These are phyloP conservation scores for Blomia tropicalis DNA, from an alignment of 2,888 invertebrate genomes.

Conservation along the genomic window DNA sequence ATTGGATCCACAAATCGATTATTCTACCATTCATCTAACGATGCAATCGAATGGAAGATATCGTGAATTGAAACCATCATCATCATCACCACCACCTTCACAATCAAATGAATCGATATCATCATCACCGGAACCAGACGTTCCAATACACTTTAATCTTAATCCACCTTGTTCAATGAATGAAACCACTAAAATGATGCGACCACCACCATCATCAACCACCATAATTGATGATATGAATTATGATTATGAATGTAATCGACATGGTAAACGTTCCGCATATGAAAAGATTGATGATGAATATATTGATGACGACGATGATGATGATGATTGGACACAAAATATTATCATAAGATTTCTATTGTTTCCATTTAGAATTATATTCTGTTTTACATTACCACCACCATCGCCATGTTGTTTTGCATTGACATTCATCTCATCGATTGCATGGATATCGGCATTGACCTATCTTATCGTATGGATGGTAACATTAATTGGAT, in stretches of 20 bases:
- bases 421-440: slow-evolving; percentile 74
- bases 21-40: slow-evolving; percentile 20
- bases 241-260: not conserved
- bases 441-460: slow-evolving; percentile 81
- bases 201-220: not conserved
- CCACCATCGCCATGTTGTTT: slow-evolving; percentile 37
- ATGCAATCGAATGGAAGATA: slow-evolving; percentile 16
- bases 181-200: not conserved
- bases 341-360: slow-evolving; percentile 4
- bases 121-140: slow-evolving; percentile 5
- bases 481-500: slow-evolving; percentile 66
- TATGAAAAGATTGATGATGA: not conserved
- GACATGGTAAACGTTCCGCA: not conserved
- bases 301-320: not conserved
- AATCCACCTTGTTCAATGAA: not conserved
- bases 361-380: slow-evolving; percentile 14
- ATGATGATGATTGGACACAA: slow-evolving; percentile 16
- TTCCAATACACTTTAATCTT: not conserved
- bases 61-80: slow-evolving; percentile 10
- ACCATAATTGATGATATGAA: no score
- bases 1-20: not conserved
- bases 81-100: not conserved
- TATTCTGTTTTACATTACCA: slow-evolving; percentile 22
- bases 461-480: slow-evolving; percentile 81
- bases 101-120: not conserved